These are phyloP conservation scores for Pantelozetes paolii DNA, from an alignment of 2,888 invertebrate genomes.

Conservation along the genomic window DNA sequence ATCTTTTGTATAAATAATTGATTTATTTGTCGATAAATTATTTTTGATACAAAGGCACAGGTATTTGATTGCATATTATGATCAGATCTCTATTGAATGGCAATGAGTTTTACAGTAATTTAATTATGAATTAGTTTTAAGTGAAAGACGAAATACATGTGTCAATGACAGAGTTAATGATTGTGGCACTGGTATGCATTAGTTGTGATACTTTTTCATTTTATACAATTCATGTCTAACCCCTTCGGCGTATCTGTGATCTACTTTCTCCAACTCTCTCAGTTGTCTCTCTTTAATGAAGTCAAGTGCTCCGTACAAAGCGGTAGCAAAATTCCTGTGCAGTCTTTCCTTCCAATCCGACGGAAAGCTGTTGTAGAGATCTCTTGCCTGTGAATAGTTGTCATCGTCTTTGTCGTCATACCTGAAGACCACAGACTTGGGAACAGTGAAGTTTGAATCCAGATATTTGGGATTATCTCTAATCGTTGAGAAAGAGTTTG, in stretches of 20 bases:
- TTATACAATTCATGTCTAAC: constrained; percentile 4
- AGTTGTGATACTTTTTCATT: constrained; percentile 9
- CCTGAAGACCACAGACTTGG: constrained; percentile 62
- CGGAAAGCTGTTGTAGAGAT: constrained; percentile 80
- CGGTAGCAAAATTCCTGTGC: constrained; percentile 72
- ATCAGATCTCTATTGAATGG: no score
- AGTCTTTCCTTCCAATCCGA: constrained; percentile 67
- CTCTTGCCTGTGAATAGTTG: constrained; percentile 68
- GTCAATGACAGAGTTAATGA: no score
- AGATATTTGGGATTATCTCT: constrained; percentile 60
- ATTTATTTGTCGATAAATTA: no score
- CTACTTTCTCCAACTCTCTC: constrained; percentile 73
- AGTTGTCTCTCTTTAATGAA: constrained; percentile 81
- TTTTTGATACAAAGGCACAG: no score
- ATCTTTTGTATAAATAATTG: no score
- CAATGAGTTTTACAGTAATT: no score
- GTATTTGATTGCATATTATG: no score
- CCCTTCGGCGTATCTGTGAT: constrained; percentile 63
- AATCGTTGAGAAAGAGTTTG: constrained; percentile 90
- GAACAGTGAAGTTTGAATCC: constrained; percentile 57
- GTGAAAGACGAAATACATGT: no score
- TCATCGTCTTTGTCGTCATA: constrained; percentile 69
- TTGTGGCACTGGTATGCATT: no score
- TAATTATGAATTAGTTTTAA: no score
- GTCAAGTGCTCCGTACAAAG: constrained; percentile 70